Conservation (phyloP, 2,888 invertebrate genomes). For the Epinotia demarniana region DNA sequence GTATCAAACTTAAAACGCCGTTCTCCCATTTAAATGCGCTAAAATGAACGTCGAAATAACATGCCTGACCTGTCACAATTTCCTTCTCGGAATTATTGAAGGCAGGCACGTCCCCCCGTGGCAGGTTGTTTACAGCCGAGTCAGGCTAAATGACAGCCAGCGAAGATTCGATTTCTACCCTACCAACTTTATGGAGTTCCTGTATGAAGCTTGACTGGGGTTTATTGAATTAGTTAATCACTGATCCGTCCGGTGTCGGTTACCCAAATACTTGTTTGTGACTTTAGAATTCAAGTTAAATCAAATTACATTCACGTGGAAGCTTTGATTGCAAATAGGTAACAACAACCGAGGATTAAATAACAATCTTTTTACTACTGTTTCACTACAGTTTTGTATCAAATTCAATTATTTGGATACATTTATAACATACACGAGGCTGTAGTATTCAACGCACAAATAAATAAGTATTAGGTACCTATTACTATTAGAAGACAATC, state of each 20-base stretch:
- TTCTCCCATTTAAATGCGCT: conserved; percentile 19
- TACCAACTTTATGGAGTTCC: conserved; percentile 51
- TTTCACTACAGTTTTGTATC: background rate
- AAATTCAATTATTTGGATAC: background rate
- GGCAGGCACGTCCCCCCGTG: conserved; percentile 49
- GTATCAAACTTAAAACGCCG: conserved; percentile 25
- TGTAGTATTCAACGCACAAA: background rate
- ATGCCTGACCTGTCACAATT: conserved; percentile 47
- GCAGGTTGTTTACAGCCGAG: conserved; percentile 51
- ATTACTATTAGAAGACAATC: no score
- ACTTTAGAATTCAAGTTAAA: conserved; percentile 10
- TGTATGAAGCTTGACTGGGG: conserved; percentile 47
- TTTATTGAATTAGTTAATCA: conserved; percentile 56
- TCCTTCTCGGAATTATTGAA: conserved; percentile 50
- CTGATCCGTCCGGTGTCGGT: conserved; percentile 47
- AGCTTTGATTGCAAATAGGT: background rate
- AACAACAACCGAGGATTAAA: background rate
- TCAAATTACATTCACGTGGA: background rate
- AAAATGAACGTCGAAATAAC: conserved; percentile 55
- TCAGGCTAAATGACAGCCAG: conserved; percentile 53
- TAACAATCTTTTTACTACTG: background rate
- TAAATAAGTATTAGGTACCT: background rate
- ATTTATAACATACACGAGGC: background rate
- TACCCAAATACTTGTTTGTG: conserved; percentile 44
- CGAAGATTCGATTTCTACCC: conserved; percentile 55